These are phyloP conservation scores for Leptopilina boulardi DNA, from an alignment of 1,140 invertebrate species.

Conservation along the genomic window DNA sequence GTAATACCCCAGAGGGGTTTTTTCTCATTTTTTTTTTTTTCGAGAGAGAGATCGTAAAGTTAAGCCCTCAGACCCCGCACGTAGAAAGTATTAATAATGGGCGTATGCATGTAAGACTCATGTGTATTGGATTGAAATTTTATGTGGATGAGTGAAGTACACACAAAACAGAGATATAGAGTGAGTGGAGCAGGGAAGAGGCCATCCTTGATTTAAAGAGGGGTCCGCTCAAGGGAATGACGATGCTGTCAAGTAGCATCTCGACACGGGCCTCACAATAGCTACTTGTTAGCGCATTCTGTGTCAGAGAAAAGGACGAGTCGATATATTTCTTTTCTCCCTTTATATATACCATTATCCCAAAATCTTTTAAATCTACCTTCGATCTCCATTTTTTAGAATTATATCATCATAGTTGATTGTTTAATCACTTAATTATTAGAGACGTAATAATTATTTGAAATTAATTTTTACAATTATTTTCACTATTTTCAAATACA, in stretches of 20 bases:
- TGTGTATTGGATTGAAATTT: conserved; percentile 28
- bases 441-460: no score
- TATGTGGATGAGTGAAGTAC: conserved; percentile 26
- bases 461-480: no score
- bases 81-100: conserved; percentile 52
- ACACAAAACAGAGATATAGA: conserved; percentile 19
- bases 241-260: conserved; percentile 68
- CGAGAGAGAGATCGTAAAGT: conserved; percentile 71
- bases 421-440: no score
- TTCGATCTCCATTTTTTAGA: conserved; percentile 14
- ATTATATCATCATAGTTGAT: background rate
- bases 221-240: conserved; percentile 54
- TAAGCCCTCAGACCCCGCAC: conserved; percentile 68
- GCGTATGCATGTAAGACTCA: background rate
- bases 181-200: conserved; percentile 46
- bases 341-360: background rate
- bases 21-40: conserved; percentile 42
- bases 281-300: conserved; percentile 65
- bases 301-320: conserved; percentile 51
- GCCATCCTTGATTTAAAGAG: conserved; percentile 55
- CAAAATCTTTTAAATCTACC: background rate
- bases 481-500: no score
- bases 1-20: conserved; percentile 67
- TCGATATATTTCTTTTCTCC: background rate
- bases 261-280: conserved; percentile 68